Evolutionary conservation across 2,797 vertebrate genomes (phyloP).

Genomic region (Petrocephalus sullivani): DNA sequence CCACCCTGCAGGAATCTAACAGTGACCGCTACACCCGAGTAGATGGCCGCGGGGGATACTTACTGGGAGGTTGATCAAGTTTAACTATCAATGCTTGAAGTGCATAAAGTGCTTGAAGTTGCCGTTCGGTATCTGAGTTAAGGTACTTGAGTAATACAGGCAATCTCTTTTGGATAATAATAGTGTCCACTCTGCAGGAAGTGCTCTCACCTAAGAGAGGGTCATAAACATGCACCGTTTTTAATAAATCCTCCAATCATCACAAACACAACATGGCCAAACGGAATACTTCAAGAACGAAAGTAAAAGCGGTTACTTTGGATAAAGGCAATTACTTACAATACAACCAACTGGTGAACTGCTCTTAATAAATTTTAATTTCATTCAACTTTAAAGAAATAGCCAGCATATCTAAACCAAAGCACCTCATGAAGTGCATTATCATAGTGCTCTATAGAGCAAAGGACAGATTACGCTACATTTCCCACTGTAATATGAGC

Average conservation of each 20-base stretch:
- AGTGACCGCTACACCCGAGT: not conserved
- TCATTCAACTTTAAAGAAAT: not conserved
- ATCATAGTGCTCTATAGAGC: not conserved
- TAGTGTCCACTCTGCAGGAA: slow-evolving; percentile 74
- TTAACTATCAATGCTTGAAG: slow-evolving; percentile 93
- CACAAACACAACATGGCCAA: not conserved
- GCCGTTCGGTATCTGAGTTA: slow-evolving; percentile 39
- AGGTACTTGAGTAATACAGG: slow-evolving; percentile 68
- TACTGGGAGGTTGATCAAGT: slow-evolving; percentile 95
- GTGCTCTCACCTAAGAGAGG: slow-evolving; percentile 73
- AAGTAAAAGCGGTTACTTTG: not conserved
- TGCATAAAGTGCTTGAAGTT: slow-evolving; percentile 92
- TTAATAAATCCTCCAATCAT: not conserved
- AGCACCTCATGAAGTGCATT: not conserved
- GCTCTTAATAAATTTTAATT: not conserved
- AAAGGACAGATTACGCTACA: not conserved
- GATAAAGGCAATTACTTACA: not conserved
- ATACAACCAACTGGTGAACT: not conserved
- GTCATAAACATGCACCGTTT: not conserved
- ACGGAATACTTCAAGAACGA: not conserved
- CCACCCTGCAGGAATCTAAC: not conserved
- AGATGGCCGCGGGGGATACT: slow-evolving; percentile 48
- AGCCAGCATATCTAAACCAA: not conserved
- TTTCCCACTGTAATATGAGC: not conserved
- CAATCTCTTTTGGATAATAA: slow-evolving; percentile 71